Evolutionary conservation across 2,113 vertebrate species (phyloP).

Genomic region (Oreocharis arfaki): DNA sequence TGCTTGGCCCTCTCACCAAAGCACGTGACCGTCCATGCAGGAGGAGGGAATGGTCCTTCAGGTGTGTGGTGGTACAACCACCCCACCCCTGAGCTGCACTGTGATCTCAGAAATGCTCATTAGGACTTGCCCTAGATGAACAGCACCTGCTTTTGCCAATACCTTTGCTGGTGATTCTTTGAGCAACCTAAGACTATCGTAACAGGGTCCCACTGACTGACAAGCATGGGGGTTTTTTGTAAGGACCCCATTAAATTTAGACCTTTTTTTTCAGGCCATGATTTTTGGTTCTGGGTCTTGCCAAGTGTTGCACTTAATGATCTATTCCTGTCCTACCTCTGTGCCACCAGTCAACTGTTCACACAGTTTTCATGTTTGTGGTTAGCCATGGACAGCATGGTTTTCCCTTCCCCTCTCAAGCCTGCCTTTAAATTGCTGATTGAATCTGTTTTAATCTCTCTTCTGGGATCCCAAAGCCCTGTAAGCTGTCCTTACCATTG

Average conservation of each 20-base stretch:
- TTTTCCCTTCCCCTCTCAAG: background rate
- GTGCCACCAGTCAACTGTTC: background rate
- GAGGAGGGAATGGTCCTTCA: background rate
- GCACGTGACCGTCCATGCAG: fast-evolving
- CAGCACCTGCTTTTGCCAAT: background rate
- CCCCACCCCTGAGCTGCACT: background rate
- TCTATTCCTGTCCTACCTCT: background rate
- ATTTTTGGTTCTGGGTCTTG: background rate
- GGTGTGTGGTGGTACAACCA: background rate
- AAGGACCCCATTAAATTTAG: background rate
- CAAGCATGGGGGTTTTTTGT: fast-evolving
- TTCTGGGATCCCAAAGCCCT: background rate
- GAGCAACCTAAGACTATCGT: background rate
- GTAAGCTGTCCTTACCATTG: background rate
- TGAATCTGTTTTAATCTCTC: background rate
- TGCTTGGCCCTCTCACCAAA: background rate
- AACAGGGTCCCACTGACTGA: background rate
- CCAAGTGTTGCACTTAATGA: background rate
- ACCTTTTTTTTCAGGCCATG: background rate
- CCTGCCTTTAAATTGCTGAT: background rate
- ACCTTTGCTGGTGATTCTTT: background rate
- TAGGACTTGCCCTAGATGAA: background rate
- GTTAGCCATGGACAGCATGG: background rate
- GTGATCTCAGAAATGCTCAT: background rate
- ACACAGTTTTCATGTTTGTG: background rate